Percentiles rank a stretch among this genome's conserved stretches.
phyloP scores from a whole-genome alignment of 2,797 vertebrate species.

The Echiichthys vipera region DNA sequence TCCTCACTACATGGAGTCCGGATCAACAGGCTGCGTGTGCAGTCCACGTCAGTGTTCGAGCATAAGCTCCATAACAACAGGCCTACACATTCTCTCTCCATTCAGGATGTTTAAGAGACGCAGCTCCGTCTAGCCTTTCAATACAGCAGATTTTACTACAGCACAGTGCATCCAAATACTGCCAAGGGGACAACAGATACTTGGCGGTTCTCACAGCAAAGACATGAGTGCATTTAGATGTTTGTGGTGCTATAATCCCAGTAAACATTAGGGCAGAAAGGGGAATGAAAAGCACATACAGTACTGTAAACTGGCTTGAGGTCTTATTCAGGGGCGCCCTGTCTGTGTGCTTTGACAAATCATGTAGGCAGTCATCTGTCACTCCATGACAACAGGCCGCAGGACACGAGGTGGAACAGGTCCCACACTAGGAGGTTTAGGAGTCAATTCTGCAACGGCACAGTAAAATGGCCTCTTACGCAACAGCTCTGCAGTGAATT shows the following conservation, averaged over 20 bases:
- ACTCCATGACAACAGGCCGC: neutral
- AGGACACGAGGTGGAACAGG: neutral
- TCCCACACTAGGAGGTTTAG: neutral
- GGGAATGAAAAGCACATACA: conserved; percentile 31
- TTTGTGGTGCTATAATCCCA: conserved; percentile 76
- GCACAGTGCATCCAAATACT: conserved; percentile 23
- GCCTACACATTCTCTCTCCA: conserved; percentile 89
- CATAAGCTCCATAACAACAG: conserved; percentile 91
- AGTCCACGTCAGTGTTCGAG: conserved; percentile 88
- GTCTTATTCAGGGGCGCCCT: conserved; percentile 46
- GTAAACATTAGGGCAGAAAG: conserved; percentile 47
- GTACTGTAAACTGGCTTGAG: conserved; percentile 44
- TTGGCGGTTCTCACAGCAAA: conserved; percentile 35
- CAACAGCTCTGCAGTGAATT: conserved; percentile 1
- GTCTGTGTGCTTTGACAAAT: no score
- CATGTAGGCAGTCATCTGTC: neutral
- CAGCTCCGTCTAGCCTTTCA: conserved; percentile 87
- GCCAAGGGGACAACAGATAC: conserved; percentile 50
- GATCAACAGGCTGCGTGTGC: conserved; percentile 90
- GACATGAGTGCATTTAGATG: conserved; percentile 49
- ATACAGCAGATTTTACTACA: conserved; percentile 36
- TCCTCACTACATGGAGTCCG: conserved; percentile 83
- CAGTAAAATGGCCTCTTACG: neutral
- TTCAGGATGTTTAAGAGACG: conserved; percentile 92
- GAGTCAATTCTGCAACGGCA: neutral